These are phyloP conservation scores for Stenopsyche tienmushanensis DNA, from an alignment of 1,140 invertebrate species.

Conservation along the genomic window DNA sequence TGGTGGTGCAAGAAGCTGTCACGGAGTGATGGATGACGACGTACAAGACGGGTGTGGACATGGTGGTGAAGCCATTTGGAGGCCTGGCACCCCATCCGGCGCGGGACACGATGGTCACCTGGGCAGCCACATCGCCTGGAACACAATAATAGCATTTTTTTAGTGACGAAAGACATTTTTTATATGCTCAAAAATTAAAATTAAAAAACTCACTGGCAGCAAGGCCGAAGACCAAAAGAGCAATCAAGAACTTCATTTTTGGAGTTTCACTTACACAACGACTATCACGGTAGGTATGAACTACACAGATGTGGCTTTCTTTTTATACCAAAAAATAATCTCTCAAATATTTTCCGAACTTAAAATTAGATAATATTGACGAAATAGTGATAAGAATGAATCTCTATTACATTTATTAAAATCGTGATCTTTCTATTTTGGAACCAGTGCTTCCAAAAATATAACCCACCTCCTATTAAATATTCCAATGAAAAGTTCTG, in stretches of 20 bases:
- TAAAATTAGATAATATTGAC: no score
- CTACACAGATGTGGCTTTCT: neutral
- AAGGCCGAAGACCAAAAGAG: neutral
- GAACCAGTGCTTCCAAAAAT: no score
- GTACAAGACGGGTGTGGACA: constrained; percentile 65
- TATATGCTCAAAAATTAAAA: no score
- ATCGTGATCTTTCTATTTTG: no score
- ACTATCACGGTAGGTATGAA: neutral
- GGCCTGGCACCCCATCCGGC: constrained; percentile 63
- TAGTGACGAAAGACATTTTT: no score
- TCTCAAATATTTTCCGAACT: no score
- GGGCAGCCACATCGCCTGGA: neutral
- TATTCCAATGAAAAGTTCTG: no score
- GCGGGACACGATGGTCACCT: constrained; percentile 53
- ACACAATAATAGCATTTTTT: no score
- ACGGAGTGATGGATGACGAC: constrained; percentile 78
- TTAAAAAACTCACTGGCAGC: neutral
- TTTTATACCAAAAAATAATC: no score
- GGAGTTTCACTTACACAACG: neutral
- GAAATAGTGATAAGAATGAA: no score
- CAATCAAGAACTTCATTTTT: neutral
- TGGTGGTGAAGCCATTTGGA: constrained; percentile 49
- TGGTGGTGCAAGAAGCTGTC: constrained; percentile 60
- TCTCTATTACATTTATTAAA: no score
- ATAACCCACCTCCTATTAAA: no score